Base-by-base conservation (phyloP, 2,888 invertebrate genomes). In the Rhagophthalmus giganteus region DNA sequence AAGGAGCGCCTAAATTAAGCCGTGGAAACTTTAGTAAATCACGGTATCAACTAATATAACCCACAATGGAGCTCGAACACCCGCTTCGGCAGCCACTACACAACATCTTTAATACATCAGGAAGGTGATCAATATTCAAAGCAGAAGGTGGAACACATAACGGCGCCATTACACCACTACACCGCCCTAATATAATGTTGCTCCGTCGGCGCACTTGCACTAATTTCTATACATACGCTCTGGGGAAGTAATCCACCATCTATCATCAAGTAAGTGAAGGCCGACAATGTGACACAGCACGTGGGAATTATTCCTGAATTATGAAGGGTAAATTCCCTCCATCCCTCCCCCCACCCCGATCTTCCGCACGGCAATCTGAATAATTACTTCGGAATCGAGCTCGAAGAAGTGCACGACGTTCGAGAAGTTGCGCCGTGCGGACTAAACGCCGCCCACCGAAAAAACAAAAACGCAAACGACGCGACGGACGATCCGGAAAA, bases 51-150 rank as follows among this genome's bases (percentile, higher is more conserved):
- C 40, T 46, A 51, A 51, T 51, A 51, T 46, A 51, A 40, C 45
- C 45, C 51, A 46, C 40, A 51, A 51, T 51, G 38, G 38, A 51
- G 45, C 40, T 42, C 31, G 26, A 47, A 32, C 34, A 38, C 39
- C 46, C 39, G 52, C 47, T 46, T 44, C 41, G 41, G 41, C 52
- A 46, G 46, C 52, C 47, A 47, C 52, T 52, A 52, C 52, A 52
- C 47, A 52, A 52, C 52, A 52, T 52, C 52, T 52, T 52, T 52
- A 52, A 52, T 52, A 52, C 52, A 52, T 52, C 47, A 52, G 52
- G 40, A 52, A 46, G 47, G 52, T 52, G 52, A 52, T 52, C 52
- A 52, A 52, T 52, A 52, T 52, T 52, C 52, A 52, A 47, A 52
- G 47, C 52, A 52, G 52, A 52, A 52, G 46, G 52, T 52, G 52